A percentile compares a stretch with the other conserved stretches of the same genome.
Conservation (phyloP, 2,888 invertebrate species). For the Scaptomyza flava region DNA sequence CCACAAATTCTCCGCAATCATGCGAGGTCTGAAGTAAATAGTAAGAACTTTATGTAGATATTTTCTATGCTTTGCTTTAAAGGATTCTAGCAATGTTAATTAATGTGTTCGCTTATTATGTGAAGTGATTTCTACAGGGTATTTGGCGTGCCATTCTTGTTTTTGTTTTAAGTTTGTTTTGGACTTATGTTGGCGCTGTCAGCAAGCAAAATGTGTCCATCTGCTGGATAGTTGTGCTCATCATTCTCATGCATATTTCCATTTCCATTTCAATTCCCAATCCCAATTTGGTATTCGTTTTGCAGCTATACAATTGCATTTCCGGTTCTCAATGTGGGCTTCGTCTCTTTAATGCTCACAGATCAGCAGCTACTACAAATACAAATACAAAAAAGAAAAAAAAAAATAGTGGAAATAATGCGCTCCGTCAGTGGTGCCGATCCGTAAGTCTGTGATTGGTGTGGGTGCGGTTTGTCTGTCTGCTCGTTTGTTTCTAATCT, state of each 20-base stretch:
- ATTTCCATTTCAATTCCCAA: conserved; percentile 38
- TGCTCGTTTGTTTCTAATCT: conserved; percentile 59
- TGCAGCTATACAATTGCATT: conserved; percentile 68
- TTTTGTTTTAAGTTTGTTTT: background rate
- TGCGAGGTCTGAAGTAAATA: too few relatives aligned
- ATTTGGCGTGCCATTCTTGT: background rate
- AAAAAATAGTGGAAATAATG: conserved; percentile 2
- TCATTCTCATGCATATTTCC: conserved; percentile 15
- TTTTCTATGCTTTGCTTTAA: too few relatives aligned
- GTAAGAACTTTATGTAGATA: too few relatives aligned
- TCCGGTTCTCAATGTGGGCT: conserved; percentile 77
- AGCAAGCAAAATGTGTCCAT: conserved; percentile 60
- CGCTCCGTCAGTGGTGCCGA: conserved; percentile 28
- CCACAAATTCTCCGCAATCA: too few relatives aligned
- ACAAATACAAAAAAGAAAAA: conserved; percentile 3
- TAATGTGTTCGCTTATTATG: too few relatives aligned
- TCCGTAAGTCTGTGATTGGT: conserved; percentile 43
- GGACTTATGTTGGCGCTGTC: conserved; percentile 13
- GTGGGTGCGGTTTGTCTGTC: conserved; percentile 28
- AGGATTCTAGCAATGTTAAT: too few relatives aligned
- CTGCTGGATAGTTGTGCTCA: conserved; percentile 39
- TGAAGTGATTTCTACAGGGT: background rate
- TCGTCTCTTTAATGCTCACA: conserved; percentile 45
- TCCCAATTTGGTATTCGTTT: conserved; percentile 56
- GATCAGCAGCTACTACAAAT: conserved; percentile 33